Evolutionary conservation across 2,888 invertebrate genomes (phyloP), one percentile per base, ranked within the genome.

Genomic region (Caenorhabditis sp.): DNA sequence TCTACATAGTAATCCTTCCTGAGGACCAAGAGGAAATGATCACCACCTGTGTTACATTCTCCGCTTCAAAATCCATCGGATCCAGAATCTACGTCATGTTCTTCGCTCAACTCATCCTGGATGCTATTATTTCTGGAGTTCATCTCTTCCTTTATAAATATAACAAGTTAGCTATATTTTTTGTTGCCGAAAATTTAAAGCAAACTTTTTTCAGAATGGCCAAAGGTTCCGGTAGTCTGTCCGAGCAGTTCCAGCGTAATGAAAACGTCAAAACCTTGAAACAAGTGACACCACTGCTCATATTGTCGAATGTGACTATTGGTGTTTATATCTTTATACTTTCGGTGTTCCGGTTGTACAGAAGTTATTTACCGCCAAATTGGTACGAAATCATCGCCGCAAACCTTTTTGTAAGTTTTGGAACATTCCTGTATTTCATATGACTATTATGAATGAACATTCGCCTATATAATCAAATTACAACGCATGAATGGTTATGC

Each of bases 1-100:
- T 78, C 15, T 64, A 20, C 47, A 58, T 72, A 3, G 68, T 78
- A 0, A n/a, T 72, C 5, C 22, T 60, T 11, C 62, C 62, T 1
- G 78, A 82, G 64, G 78, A 82, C 47, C 69, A 70, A 5, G 77
- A 78, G 40, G 82, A 82, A 58, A 53, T 82, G 67, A 78, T 78
- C 2, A 82, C 82, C 22, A 68, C 61, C 0, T 82, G 82, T 47
- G 15, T 78, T 8, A 70, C 82, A 13, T 82, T 78, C 26, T 72
- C 77, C 18, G 72, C 82, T 44, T 77, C 82, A 0, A 65, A 65
- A 53, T 71, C 78, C 9, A 64, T 82, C 13, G 67, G 68, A 9
- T 44, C 67, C 0, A 44, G 68, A 0, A 70, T 82, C 13, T 82
- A 78, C 35, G 62, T 62, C 15, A 70, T 82, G 71, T 78, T 82